Base-by-base conservation (phyloP, 2,113 vertebrate species). In the Melanocharis versteri region DNA sequence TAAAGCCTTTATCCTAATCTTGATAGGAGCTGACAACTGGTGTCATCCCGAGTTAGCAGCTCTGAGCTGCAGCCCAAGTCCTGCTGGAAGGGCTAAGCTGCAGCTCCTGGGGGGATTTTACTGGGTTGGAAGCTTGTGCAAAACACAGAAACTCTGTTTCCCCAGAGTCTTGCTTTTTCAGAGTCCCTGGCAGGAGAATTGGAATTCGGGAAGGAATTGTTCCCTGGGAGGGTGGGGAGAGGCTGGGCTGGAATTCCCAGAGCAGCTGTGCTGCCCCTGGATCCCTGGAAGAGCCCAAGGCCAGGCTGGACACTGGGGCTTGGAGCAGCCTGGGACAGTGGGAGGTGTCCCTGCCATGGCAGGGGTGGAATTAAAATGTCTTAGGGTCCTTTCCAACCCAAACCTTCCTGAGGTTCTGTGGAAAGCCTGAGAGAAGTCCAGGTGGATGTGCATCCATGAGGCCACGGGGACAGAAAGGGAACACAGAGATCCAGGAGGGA, bases 1-100 rank as follows among this genome's bases (percentile, higher is more conserved):
- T 90, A 81, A 90, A 86, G 68, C 72, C 72, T 86, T 93, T 77
- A 19, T 42, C 64, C 23, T 60, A 6, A 66, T 86, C 82, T 15
- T 95, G 93, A 97, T 42, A n/a, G 80, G 71, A 95, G 76, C 47
- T 90, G 96, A 94, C 96, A 95, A 10, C 37, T 7, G 85, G 64
- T 96, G 95, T 92, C 96, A 90, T n/a, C 71, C 18, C 13, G 56
- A 88, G 79, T 96, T 90, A 96, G 88, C 88, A 80, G 83, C 82
- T 73, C 78, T 2, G 65, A 70, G 82, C 65, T 56, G 77, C 79
- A 90, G 64, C 72, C 60, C 69, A 13, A 45, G 65, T 47, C 45
- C 73, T 33, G 65, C 91, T 81, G 86, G 27, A 79, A 76, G 91
- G 57, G 20, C 42, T 24, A 11, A 90, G 76, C 73, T 72, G 65